Evolutionary conservation across 2,888 invertebrate genomes (phyloP).

Genomic region (Mesodorylaimus sp.): DNA sequence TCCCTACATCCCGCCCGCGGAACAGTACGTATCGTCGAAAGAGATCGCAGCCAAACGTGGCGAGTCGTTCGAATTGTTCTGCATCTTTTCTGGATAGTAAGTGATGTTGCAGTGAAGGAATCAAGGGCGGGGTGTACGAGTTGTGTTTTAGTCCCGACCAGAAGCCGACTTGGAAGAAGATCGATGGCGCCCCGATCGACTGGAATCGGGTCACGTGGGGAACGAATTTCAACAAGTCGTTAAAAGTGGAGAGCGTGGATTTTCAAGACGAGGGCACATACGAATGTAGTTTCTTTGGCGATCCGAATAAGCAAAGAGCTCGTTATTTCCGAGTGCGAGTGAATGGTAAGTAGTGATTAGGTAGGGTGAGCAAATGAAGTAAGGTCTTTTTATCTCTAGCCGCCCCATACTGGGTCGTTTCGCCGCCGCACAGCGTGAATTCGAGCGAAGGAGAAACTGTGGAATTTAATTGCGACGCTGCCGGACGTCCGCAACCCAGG

Average conservation of each 20-base stretch:
- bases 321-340: constrained; percentile 31
- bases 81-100: constrained; percentile 38
- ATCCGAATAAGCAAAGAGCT: no score
- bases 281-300: constrained; percentile 49
- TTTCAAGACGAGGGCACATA: constrained; percentile 77
- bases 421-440: constrained; percentile 65
- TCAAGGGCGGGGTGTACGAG: not conserved
- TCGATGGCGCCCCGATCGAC: not conserved
- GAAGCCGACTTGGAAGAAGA: constrained; percentile 24
- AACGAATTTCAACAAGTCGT: constrained; percentile 5
- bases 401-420: constrained; percentile 57
- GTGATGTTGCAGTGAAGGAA: constrained; percentile 15
- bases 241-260: constrained; percentile 53
- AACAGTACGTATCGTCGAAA: constrained; percentile 11
- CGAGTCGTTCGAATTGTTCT: constrained; percentile 29
- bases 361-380: not conserved
- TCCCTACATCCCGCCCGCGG: constrained; percentile 1
- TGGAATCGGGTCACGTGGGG: not conserved
- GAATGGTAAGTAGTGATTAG: not conserved
- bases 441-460: constrained; percentile 80
- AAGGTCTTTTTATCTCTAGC: no score
- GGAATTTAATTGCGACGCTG: constrained; percentile 66
- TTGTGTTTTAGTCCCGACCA: constrained; percentile 25
- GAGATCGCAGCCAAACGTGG: constrained; percentile 20
- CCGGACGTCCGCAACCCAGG: constrained; percentile 70